Conservation (phyloP, 2,797 vertebrate genomes). For the Morus bassanus region DNA sequence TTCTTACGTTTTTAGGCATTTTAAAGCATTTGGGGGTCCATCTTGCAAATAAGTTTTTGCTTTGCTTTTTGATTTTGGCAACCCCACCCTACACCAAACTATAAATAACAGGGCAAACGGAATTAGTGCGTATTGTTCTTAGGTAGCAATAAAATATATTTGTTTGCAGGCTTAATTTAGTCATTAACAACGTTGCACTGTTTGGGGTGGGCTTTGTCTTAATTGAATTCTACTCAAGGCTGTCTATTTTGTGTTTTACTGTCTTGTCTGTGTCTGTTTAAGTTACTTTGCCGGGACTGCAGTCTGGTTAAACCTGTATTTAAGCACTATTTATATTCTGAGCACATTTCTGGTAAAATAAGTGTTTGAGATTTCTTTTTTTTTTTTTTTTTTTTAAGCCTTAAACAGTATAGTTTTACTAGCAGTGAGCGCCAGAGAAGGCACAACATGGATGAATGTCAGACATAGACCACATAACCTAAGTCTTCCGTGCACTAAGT, state of each 20-base stretch:
- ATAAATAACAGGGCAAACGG: conserved; percentile 59
- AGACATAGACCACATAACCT: conserved; percentile 45
- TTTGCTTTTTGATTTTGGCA: conserved; percentile 61
- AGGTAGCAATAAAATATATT: conserved; percentile 58
- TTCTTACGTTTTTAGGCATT: conserved; percentile 58
- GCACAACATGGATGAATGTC: conserved; percentile 59
- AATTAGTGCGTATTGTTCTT: conserved; percentile 46
- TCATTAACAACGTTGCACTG: conserved; percentile 35
- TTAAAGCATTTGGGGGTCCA: conserved; percentile 62
- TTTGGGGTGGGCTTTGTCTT: conserved; percentile 62
- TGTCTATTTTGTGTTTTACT: conserved; percentile 70
- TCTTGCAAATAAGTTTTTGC: conserved; percentile 69
- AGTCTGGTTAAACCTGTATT: conserved; percentile 69
- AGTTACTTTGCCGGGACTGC: conserved; percentile 75
- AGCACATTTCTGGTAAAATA: conserved; percentile 62
- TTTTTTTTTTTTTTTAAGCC: conserved; percentile 16
- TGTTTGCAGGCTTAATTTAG: conserved; percentile 73
- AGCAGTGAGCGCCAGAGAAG: conserved; percentile 51
- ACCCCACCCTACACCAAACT: conserved; percentile 57
- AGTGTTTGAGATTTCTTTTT: conserved; percentile 46
- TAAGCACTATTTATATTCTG: conserved; percentile 60
- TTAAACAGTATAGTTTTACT: conserved; percentile 58
- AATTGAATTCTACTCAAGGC: conserved; percentile 67
- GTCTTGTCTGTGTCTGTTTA: conserved; percentile 63
- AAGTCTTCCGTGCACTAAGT: conserved; percentile 5